phyloP scores from a whole-genome alignment of 2,888 invertebrate genomes.

The Matsumyia berberina region DNA sequence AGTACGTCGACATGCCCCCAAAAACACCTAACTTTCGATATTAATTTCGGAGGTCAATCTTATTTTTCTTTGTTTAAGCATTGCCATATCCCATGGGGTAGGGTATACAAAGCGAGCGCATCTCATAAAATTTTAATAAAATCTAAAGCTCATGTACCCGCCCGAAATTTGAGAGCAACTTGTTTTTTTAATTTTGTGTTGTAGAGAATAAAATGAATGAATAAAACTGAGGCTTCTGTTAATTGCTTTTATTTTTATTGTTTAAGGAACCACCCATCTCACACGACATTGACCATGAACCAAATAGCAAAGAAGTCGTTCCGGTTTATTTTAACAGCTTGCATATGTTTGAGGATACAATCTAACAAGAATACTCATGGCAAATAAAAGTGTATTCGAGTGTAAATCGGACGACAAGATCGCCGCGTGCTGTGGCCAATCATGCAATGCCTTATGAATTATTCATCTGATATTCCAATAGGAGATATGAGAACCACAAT shows the following conservation, averaged over 20 bases:
- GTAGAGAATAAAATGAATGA: background rate
- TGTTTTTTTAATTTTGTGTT: constrained; percentile 5
- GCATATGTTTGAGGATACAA: background rate
- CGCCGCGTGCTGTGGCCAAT: background rate
- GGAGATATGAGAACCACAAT: background rate
- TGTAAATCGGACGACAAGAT: background rate
- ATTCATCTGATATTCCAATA: constrained; percentile 9
- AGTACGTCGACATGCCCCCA: no score
- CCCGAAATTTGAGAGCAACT: background rate
- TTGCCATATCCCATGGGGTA: no score
- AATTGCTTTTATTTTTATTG: constrained; percentile 1
- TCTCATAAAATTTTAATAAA: constrained; percentile 4
- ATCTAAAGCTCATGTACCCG: background rate
- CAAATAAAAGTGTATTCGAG: background rate
- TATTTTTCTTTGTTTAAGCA: no score
- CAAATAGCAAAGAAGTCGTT: background rate
- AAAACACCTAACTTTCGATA: no score
- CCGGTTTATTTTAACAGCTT: constrained; percentile 4
- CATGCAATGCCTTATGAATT: background rate
- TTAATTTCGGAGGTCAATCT: no score
- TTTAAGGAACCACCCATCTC: constrained; percentile 5
- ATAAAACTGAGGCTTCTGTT: constrained; percentile 5
- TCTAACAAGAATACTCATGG: background rate
- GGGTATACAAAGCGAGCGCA: background rate
- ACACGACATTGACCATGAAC: constrained; percentile 1